Conservation (phyloP, 2,797 vertebrate genomes). For the Gymnodraco acuticeps region DNA sequence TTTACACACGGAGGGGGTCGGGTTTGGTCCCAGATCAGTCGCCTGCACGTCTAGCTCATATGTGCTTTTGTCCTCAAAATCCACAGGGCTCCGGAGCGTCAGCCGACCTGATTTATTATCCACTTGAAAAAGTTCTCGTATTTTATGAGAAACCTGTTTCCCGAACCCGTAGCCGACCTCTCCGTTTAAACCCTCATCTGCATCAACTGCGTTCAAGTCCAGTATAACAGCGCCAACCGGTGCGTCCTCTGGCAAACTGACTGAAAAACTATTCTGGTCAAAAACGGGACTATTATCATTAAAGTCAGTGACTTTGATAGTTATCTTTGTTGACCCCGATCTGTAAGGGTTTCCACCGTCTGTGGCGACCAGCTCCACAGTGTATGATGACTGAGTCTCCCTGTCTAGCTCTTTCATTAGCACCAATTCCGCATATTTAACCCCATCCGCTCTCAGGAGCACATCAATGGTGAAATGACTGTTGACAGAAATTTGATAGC, state of each 20-base stretch:
- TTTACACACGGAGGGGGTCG: constrained; percentile 89
- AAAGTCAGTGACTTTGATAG: constrained; percentile 91
- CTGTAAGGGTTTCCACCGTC: constrained; percentile 90
- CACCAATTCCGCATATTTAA: constrained; percentile 94
- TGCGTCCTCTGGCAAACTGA: constrained; percentile 92
- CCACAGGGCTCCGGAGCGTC: constrained; percentile 88
- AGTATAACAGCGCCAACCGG: constrained; percentile 88
- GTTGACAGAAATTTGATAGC: constrained; percentile 93
- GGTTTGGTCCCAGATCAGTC: constrained; percentile 89
- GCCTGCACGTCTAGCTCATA: constrained; percentile 95
- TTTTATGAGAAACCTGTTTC: constrained; percentile 88
- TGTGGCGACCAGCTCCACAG: constrained; percentile 91
- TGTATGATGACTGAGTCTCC: constrained; percentile 90
- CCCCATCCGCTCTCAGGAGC: constrained; percentile 94
- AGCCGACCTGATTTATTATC: constrained; percentile 89
- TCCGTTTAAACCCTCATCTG: constrained; percentile 92
- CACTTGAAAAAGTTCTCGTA: constrained; percentile 90
- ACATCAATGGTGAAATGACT: constrained; percentile 94
- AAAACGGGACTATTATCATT: constrained; percentile 96
- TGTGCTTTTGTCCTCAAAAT: constrained; percentile 92
- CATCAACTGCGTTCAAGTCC: constrained; percentile 89
- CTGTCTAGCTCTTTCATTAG: constrained; percentile 94
- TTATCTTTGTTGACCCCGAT: constrained; percentile 89
- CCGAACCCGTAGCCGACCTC: constrained; percentile 91
- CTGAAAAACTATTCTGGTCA: constrained; percentile 87